Base-by-base conservation (phyloP, 2,888 invertebrate species). In the Laothoe populi region DNA sequence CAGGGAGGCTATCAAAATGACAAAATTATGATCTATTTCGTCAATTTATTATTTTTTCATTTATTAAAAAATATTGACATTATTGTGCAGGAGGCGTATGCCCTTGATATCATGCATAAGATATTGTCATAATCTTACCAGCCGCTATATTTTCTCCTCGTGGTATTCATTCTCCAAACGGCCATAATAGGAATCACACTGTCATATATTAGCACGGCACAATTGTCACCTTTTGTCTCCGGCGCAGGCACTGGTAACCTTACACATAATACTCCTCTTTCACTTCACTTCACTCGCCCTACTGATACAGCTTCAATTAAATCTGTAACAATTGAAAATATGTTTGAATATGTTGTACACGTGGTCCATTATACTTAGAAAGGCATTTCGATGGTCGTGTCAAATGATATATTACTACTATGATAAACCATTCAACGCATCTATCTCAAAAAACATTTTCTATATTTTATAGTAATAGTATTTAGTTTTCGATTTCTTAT, bases 141-240 rank as follows among this genome's bases (percentile, higher is more conserved):
- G 81, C 81, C 79, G 69, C 82, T 79, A 73, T 79, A 74, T 90
- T 88, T 91, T 88, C 92, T 91, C 73, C 92, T 90, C 74, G 88
- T 86, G 74, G 89, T 89, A 71, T 86, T 88, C 78, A 86, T 77
- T 79, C 87, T 77, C 87, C 88, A 86, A 82, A 83, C 79, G 64
- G 84, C 82, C 90, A 90, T 92, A 67, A 75, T 84, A 74, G 79
- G 79, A 76, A 77, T 75, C 79, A 79, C 83, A 82, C 79, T 82
- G 76, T 70, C 88, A 87, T 87, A 74, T 72, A 79, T 49, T 49
- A 35, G 60, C 75, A 77, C 76, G 66, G 71, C 81, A 81, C 86
- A 78, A 85, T 70, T 84, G 90, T 92, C 92, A 92, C 92, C 90
- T 85, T 76, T 81, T 78, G 74, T 77, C 77, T 73, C 73, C 75